Percentiles rank a stretch among this genome's conserved stretches.
phyloP scores from a whole-genome alignment of 2,888 invertebrate genomes.

The Oxystoma pomonae region DNA sequence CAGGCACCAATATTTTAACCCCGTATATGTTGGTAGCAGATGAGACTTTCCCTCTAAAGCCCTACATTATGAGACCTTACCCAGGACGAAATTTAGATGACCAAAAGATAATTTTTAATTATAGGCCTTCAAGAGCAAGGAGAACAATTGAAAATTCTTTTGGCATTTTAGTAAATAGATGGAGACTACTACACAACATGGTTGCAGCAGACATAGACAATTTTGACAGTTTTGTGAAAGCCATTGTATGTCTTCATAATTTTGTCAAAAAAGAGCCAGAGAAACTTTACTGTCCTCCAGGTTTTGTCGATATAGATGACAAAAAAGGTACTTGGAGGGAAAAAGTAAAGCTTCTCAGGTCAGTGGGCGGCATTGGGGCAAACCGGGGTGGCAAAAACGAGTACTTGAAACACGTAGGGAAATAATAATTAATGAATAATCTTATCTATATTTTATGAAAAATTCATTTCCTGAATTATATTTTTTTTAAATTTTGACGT shows the following conservation, averaged over 20 bases:
- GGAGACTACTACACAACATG: conserved; percentile 5
- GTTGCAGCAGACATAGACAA: conserved; percentile 11
- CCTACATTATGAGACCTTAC: conserved; percentile 28
- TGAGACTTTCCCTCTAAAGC: conserved; percentile 27
- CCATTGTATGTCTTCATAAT: too few relatives aligned
- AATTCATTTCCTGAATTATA: too few relatives aligned
- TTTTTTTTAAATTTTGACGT: too few relatives aligned
- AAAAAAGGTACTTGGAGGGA: conserved; percentile 5
- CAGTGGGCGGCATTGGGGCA: conserved; percentile 6
- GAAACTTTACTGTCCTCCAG: conserved; percentile 6
- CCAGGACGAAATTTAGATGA: conserved; percentile 18
- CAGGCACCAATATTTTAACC: conserved; percentile 10
- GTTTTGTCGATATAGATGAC: conserved; percentile 6
- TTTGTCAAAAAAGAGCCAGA: background rate
- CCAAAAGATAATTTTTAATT: conserved; percentile 24
- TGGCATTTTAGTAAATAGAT: conserved; percentile 21
- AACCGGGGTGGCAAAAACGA: conserved; percentile 1
- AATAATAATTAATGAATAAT: background rate
- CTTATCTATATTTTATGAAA: too few relatives aligned
- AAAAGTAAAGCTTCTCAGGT: conserved; percentile 2
- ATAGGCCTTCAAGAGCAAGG: conserved; percentile 23
- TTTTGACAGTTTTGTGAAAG: conserved; percentile 7
- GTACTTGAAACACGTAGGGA: background rate
- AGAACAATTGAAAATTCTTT: conserved; percentile 26
- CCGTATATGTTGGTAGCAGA: conserved; percentile 26